phyloP scores from a whole-genome alignment of 2,113 vertebrate genomes.

The Callorhinus ursinus region DNA sequence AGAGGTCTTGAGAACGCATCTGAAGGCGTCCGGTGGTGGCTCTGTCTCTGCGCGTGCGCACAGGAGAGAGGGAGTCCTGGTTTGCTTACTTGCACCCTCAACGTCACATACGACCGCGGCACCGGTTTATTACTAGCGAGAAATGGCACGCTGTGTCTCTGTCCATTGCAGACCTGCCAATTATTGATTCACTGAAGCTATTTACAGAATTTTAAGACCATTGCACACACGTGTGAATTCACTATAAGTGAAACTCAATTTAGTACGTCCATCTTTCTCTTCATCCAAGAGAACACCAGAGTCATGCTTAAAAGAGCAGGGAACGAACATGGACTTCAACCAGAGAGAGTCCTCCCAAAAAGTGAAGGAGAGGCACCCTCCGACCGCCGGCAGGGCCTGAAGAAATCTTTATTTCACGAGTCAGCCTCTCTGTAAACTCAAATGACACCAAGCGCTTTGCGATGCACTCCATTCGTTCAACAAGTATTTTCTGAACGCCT shows the following conservation, averaged over 20 bases:
- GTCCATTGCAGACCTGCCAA: rapidly evolving
- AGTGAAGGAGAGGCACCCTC: rapidly evolving
- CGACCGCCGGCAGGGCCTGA: rapidly evolving
- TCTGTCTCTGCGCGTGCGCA: rapidly evolving
- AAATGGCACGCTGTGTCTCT: rapidly evolving
- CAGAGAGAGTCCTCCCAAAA: too few relatives aligned
- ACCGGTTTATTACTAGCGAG: rapidly evolving
- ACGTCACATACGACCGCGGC: rapidly evolving
- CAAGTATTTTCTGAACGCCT: not conserved
- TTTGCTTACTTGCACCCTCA: rapidly evolving
- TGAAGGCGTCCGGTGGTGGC: not conserved
- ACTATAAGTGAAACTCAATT: not conserved
- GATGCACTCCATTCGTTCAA: rapidly evolving
- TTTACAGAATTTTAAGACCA: not conserved
- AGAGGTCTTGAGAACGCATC: rapidly evolving
- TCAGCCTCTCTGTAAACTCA: not conserved
- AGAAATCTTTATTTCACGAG: not conserved
- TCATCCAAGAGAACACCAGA: not conserved
- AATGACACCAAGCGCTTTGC: too few relatives aligned
- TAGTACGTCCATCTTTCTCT: not conserved
- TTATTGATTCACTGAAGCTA: not conserved
- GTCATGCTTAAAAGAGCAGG: not conserved
- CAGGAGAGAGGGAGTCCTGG: rapidly evolving
- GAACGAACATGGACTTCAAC: rapidly evolving
- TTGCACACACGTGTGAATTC: not conserved